Base-by-base conservation (phyloP, 2,888 invertebrate genomes). In the Parnassius apollo region DNA sequence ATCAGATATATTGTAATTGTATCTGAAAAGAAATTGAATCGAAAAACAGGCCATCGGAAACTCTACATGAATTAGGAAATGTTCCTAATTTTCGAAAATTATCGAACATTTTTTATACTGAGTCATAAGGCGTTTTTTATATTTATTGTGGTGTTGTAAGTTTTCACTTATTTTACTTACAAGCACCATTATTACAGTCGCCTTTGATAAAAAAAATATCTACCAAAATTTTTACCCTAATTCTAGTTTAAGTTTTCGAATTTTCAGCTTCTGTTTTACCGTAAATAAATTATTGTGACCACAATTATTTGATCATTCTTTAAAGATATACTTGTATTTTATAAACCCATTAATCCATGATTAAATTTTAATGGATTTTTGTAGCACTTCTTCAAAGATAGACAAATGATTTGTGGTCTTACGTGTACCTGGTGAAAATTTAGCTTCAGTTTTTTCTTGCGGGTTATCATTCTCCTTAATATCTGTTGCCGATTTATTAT, bases 241-340 rank as follows among this genome's bases (percentile, higher is more conserved):
- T 49, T 13, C 12, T 49, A 18, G 8, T 13, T 49, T 13, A 10
- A 18, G 8, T 13, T 49, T 13, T 44, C 9, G 11, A 51, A 18
- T 51, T 11, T 18, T 2, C 42, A 53, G n/a, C 9, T n/a, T 13
- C 13, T n/a, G 12, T 49, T 9, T 49, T 49, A 49, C n/a, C n/a
- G 13, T 42, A 53, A 35, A 53, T 42, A 42, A 53, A 42, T n/a
- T 25, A 42, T 42, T 53, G 11, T 42, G 42, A 53, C 53, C 53
- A 53, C 42, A 53, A 53, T n/a, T 42, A 53, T 48, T 60, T 60
- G 54, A 48, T 13, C 12, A 22, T 50, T 61, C 50, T 50, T 61
- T 56, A 44, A 50, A 45, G 50, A 7, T 13, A 18, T 22, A 50
- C 49, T 44, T 18, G 35, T 49, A 49, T 49, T 49, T n/a, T 49